These are phyloP conservation scores for Heliconius ismenius DNA, from an alignment of 2,888 invertebrate genomes.

Conservation along the genomic window DNA sequence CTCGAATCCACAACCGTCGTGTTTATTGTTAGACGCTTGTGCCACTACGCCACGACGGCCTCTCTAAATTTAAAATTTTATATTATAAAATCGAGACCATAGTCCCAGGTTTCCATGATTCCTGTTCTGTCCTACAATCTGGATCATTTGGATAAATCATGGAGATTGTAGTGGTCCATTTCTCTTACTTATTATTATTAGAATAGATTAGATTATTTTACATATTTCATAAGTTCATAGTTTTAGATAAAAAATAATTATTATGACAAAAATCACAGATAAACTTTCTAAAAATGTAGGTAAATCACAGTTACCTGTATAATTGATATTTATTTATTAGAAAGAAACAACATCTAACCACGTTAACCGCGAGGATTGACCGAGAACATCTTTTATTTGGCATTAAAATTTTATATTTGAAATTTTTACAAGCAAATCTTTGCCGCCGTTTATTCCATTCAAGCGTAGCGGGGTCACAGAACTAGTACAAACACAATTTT, in stretches of 20 bases:
- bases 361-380: constrained; percentile 36
- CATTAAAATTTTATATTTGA: constrained; percentile 53
- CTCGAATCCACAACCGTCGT: no score
- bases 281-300: constrained; percentile 1
- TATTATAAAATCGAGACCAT: background rate
- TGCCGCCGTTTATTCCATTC: constrained; percentile 67
- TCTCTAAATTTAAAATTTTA: no score
- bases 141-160: background rate
- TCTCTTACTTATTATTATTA: no score
- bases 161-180: background rate
- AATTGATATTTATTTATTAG: constrained; percentile 31
- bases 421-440: constrained; percentile 61
- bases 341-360: constrained; percentile 21
- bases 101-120: background rate
- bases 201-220: background rate
- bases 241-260: background rate
- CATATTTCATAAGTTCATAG: background rate
- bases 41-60: no score
- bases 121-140: background rate
- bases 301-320: background rate
- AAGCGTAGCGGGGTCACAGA: constrained; percentile 78
- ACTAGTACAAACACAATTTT: constrained; percentile 66
- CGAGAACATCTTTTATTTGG: constrained; percentile 41
- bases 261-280: background rate
- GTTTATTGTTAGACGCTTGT: no score